These are phyloP conservation scores for Poecilus cupreus DNA, from an alignment of 2,888 invertebrate genomes.

Conservation along the genomic window DNA sequence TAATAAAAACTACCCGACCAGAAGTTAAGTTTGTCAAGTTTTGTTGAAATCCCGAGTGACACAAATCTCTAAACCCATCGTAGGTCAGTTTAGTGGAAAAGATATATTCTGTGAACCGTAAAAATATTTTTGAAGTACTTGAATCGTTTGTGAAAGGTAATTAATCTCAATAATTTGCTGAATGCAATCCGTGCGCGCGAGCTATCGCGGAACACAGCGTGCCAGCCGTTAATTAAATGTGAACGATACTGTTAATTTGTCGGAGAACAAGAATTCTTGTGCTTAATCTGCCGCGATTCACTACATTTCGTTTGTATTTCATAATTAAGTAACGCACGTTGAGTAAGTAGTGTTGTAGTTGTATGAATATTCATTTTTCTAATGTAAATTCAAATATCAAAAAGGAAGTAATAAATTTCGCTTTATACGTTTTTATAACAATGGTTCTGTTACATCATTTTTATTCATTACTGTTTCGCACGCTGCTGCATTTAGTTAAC, in stretches of 20 bases:
- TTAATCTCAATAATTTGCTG: conserved; percentile 34
- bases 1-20: too few species aligned
- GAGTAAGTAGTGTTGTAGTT: conserved; percentile 4
- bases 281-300: not conserved
- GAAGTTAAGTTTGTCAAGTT: conserved; percentile 22
- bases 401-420: conserved; percentile 9
- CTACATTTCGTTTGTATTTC: not conserved
- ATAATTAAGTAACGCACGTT: not conserved
- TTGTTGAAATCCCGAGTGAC: conserved; percentile 4
- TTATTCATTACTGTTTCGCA: conserved; percentile 15
- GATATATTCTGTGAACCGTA: conserved; percentile 13
- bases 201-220: not conserved
- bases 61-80: conserved; percentile 22
- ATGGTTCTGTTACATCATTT: conserved; percentile 20
- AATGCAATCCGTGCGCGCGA: conserved; percentile 5
- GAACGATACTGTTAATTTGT: conserved; percentile 32
- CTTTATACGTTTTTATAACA: conserved; percentile 23
- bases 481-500: not conserved
- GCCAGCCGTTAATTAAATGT: conserved; percentile 34
- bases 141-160: conserved; percentile 28
- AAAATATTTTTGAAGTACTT: conserved; percentile 27
- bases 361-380: conserved; percentile 7
- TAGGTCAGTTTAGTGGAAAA: conserved; percentile 25
- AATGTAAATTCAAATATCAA: not conserved
- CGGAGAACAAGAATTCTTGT: too few species aligned